Percentiles rank a stretch among this genome's conserved stretches.
Conservation (phyloP, 2,113 vertebrate genomes). For the Chlorocebus sabaeus region DNA sequence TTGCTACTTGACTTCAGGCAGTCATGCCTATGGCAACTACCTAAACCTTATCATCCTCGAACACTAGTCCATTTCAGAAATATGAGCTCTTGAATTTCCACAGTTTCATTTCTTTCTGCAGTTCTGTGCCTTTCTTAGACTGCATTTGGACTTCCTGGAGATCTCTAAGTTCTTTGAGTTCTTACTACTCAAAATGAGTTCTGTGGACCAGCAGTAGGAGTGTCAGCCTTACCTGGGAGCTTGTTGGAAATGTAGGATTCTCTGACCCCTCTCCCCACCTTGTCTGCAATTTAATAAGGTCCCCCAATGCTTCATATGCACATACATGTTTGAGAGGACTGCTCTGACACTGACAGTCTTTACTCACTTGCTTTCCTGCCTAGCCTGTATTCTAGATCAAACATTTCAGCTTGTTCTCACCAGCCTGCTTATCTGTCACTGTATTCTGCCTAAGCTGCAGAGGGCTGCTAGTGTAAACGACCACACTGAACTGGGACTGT, state of each 20-base stretch:
- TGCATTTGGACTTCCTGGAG: neutral
- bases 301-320: neutral
- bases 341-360: neutral
- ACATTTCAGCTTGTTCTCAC: neutral
- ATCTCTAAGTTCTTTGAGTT: neutral
- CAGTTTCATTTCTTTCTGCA: neutral
- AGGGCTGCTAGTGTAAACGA: neutral
- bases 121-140: neutral
- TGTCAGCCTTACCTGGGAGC: neutral
- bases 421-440: neutral
- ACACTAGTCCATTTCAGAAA: neutral
- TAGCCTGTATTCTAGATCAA: neutral
- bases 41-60: neutral
- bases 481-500: neutral
- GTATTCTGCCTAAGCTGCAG: neutral
- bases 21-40: neutral
- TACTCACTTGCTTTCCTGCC: neutral
- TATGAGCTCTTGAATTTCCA: neutral
- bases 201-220: accelerated
- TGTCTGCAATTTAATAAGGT: neutral
- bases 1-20: neutral
- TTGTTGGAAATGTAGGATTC: neutral
- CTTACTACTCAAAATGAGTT: neutral
- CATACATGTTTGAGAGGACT: neutral
- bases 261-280: neutral